Percentiles rank a stretch among this genome's conserved stretches.
Conservation (phyloP, 1,140 invertebrate genomes). For the Eupristina koningsbergeri region DNA sequence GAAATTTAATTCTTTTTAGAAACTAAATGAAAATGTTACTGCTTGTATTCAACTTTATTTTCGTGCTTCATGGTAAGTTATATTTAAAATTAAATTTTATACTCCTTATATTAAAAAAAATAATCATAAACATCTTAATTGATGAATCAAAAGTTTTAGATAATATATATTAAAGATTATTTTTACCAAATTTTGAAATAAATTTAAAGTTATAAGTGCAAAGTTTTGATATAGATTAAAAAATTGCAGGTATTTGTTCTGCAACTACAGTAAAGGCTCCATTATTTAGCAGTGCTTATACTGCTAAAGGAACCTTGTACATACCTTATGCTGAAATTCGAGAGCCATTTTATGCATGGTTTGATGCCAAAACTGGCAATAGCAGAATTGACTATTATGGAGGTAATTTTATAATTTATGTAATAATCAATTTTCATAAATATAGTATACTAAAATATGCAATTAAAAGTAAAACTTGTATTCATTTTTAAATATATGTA, state of each 20-base stretch:
- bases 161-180: too few relatives aligned
- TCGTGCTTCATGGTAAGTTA: constrained; percentile 51
- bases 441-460: background rate
- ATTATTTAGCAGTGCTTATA: constrained; percentile 81
- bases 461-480: too few relatives aligned
- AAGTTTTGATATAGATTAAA: too few relatives aligned
- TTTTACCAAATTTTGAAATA: too few relatives aligned
- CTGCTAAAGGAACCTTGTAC: constrained; percentile 82
- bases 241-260: constrained; percentile 51
- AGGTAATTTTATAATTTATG: constrained; percentile 72
- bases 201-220: too few relatives aligned
- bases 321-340: constrained; percentile 95
- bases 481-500: background rate
- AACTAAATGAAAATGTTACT: constrained; percentile 45
- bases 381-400: constrained; percentile 97
- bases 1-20: constrained; percentile 41
- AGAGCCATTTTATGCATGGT: constrained; percentile 93
- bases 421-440: background rate
- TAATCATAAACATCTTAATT: too few relatives aligned
- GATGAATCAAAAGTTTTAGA: too few relatives aligned
- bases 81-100: background rate
- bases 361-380: constrained; percentile 79
- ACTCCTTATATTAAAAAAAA: too few relatives aligned
- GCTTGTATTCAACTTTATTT: constrained; percentile 25
- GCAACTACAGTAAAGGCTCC: constrained; percentile 68